phyloP scores from a whole-genome alignment of 2,888 invertebrate genomes.

The Coelinius sp. region DNA sequence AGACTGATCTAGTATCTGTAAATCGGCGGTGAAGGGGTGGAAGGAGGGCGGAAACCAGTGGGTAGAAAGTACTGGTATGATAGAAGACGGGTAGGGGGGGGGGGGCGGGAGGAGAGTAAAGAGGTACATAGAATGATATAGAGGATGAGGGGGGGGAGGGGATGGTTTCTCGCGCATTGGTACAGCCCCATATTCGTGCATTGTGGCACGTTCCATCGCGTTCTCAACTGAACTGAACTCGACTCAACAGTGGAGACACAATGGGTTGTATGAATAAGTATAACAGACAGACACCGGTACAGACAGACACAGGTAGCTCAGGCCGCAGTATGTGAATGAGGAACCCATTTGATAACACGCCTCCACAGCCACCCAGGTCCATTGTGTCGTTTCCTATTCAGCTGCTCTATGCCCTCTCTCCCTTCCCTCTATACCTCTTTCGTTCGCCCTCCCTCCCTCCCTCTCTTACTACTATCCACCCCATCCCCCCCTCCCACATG shows the following conservation, averaged over 20 bases:
- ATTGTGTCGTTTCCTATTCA: slow-evolving; percentile 71
- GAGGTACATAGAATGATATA: slow-evolving; percentile 34
- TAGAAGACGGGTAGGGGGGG: slow-evolving; percentile 45
- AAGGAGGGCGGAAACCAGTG: slow-evolving; percentile 30
- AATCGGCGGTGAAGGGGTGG: slow-evolving; percentile 28
- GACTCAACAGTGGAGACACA: slow-evolving; percentile 66
- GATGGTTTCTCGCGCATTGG: slow-evolving; percentile 39
- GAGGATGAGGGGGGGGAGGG: slow-evolving; percentile 40
- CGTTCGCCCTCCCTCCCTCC: slow-evolving; percentile 35
- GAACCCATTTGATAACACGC: slow-evolving; percentile 71
- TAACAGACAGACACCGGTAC: slow-evolving; percentile 70
- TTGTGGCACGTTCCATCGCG: slow-evolving; percentile 71
- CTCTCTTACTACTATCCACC: slow-evolving; percentile 41
- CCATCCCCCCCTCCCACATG: slow-evolving; percentile 36
- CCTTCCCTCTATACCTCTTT: slow-evolving; percentile 41
- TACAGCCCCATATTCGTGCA: slow-evolving; percentile 68
- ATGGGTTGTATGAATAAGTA: slow-evolving; percentile 70
- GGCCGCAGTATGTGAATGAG: slow-evolving; percentile 70
- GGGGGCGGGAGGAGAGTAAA: too few relatives aligned
- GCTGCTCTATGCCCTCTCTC: slow-evolving; percentile 65
- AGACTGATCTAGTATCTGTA: slow-evolving; percentile 30
- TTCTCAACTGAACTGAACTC: slow-evolving; percentile 68
- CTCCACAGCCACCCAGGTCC: slow-evolving; percentile 69
- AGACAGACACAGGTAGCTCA: slow-evolving; percentile 69
- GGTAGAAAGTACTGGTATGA: slow-evolving; percentile 35